phyloP scores from a whole-genome alignment of 2,797 vertebrate species.

The Nannoperca australis region DNA sequence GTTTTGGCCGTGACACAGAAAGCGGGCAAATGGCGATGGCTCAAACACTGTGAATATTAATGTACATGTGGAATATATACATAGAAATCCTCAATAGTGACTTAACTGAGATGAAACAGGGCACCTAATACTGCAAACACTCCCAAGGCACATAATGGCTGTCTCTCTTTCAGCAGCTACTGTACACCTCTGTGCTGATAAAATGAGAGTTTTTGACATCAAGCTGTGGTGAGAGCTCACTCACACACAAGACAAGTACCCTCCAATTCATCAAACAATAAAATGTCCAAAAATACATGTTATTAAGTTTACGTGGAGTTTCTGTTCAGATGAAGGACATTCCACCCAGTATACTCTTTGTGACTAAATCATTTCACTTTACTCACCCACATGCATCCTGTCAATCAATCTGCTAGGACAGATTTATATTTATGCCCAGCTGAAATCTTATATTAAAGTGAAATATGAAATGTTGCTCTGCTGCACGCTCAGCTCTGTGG shows the following conservation, averaged over 20 bases:
- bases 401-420: conserved; percentile 55
- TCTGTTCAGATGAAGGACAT: conserved; percentile 49
- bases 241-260: conserved; percentile 58
- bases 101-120: conserved; percentile 51
- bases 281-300: conserved; percentile 60
- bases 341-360: conserved; percentile 40
- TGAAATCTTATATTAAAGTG: conserved; percentile 48
- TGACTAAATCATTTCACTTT: conserved; percentile 56
- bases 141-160: conserved; percentile 64
- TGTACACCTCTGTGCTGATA: conserved; percentile 61
- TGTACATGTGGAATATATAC: conserved; percentile 74
- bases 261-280: conserved; percentile 67
- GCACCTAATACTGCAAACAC: conserved; percentile 65
- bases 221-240: conserved; percentile 62
- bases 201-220: conserved; percentile 61
- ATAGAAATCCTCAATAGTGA: conserved; percentile 66
- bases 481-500: conserved; percentile 37
- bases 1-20: conserved; percentile 76
- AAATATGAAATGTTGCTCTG: conserved; percentile 14
- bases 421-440: conserved; percentile 44
- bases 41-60: conserved; percentile 78
- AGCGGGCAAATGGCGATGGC: conserved; percentile 68
- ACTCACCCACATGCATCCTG: conserved; percentile 61
- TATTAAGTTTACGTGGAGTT: conserved; percentile 51
- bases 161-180: conserved; percentile 56